Evolutionary conservation across 2,888 invertebrate species (phyloP), one percentile per base, ranked within the genome.

Genomic region (Lasius fuliginosus): DNA sequence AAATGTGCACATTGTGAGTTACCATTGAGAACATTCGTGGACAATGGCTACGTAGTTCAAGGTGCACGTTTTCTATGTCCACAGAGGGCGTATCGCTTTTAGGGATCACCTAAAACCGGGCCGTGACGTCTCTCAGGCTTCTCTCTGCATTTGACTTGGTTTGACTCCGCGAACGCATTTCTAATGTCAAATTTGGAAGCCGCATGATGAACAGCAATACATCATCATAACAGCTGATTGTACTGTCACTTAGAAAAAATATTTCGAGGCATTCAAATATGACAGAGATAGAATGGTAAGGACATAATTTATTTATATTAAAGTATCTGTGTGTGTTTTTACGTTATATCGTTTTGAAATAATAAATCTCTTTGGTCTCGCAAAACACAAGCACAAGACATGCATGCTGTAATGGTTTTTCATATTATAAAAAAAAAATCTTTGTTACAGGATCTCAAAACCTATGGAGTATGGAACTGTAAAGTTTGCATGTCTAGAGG

Each of bases 221-320:
- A 30, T 69, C 65, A 33, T 40, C 36, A 64, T 62, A 23, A 64
- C 36, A 81, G 11, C n/a, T 42, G 11, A 76, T 46, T n/a, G 27
- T 36, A 67, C 15, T 46, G 9, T 40, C 60, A 75, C 40, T 81
- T n/a, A 46, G 42, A 11, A 83, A 68, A 40, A 40, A 58, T 64
- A 64, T 71, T 27, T 84, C 33, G 23, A 36, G 58, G 64, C 40
- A 60, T 62, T 67, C n/a, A 12, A 71, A 85, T 85, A 93, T 93
- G 92, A 90, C 90, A 58, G 92, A 92, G 71, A 86, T 93, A 77
- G 92, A 93, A 83, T 93, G 93, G 93, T 93, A 88, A 84, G 83
- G 2, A 6, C 2, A 85, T 1, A 46, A n/a, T 60, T 58, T 36
- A 9, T 30, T 30, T 33, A 6, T 30, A 0, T 27, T 67, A 3